Conservation (phyloP, 2,888 invertebrate species). For the Muschampia plurimacula region DNA sequence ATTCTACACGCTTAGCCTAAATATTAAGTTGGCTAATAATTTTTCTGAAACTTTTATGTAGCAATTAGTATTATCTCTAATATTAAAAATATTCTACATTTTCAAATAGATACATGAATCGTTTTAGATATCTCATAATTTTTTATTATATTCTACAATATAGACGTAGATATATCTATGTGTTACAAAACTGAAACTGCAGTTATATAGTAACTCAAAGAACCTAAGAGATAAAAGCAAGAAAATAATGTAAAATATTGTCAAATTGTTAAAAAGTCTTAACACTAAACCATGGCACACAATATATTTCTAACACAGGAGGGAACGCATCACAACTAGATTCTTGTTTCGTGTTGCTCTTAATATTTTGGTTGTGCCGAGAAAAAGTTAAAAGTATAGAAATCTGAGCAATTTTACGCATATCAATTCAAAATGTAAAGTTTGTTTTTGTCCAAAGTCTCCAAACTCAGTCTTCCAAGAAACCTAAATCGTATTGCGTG, state of each 20-base stretch:
- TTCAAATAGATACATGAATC: constrained; percentile 48
- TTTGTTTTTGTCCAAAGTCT: constrained; percentile 58
- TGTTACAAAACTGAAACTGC: constrained; percentile 36
- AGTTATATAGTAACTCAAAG: constrained; percentile 20
- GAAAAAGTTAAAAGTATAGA: constrained; percentile 46
- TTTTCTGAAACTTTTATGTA: constrained; percentile 76
- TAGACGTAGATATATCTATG: constrained; percentile 37
- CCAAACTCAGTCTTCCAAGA: constrained; percentile 81
- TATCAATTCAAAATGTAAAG: constrained; percentile 35
- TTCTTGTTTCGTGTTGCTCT: constrained; percentile 45
- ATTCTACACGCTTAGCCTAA: constrained; percentile 71
- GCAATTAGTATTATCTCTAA: constrained; percentile 51
- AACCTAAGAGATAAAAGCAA: constrained; percentile 37
- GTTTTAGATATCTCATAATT: constrained; percentile 39
- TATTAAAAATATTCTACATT: constrained; percentile 52
- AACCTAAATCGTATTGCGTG: constrained; percentile 74
- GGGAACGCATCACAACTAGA: constrained; percentile 83
- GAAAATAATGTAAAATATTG: constrained; percentile 70
- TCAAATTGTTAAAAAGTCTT: constrained; percentile 77
- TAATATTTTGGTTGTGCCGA: constrained; percentile 23
- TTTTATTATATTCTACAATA: constrained; percentile 36
- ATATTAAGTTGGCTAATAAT: constrained; percentile 78
- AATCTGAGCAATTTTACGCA: constrained; percentile 66
- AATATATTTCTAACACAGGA: constrained; percentile 82
- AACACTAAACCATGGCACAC: constrained; percentile 81